Evolutionary conservation across 2,113 vertebrate genomes (phyloP), one percentile per base, ranked within the genome.

Genomic region (Mesembrinibis cayennensis): DNA sequence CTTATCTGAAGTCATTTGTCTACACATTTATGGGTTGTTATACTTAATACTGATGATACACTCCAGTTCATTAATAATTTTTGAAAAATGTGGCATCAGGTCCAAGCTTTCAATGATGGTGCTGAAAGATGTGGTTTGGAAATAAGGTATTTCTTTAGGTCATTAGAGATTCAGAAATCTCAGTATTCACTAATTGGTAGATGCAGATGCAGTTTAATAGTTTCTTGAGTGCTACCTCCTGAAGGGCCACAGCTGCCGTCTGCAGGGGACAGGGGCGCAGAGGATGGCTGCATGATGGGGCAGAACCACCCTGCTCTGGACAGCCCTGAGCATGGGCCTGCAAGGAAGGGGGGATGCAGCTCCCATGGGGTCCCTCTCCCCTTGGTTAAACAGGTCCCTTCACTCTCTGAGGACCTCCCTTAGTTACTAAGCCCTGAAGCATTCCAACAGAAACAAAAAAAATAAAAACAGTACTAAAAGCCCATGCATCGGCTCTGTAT

Each of bases 321-420:
- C 49, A 70, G 20, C 13, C 4, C 17, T 0, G 1, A 70, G 34
- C 4, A 26, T 4, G 0, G 0, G 1, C 13, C 29, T 50, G 40
- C 1, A 0, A 30, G 45, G 18, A 69, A 65, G 7, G 2, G 5
- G 2, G 0, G 25, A 80, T 26, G 10, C 5, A 58, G 21, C 1
- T 73, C 9, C 9, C 4, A 2, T 42, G 44, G 11, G 6, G 53
- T 65, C 2, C 17, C 2, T 2, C 13, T 78, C 7, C 25, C 6
- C 19, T 40, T 1, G 0, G 2, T 62, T 40, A 82, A 84, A 55
- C 2, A 1, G 3, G 8, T 55, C 22, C 3, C 17, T 86, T 67
- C 25, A 38, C 5, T 50, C 21, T 10, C 16, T 11, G 11, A 50
- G 26, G 62, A 50, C 4, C 2, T 78, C 34, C 9, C 16, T 30